phyloP scores from a whole-genome alignment of 2,888 invertebrate genomes.

The Gastrophysa polygoni region DNA sequence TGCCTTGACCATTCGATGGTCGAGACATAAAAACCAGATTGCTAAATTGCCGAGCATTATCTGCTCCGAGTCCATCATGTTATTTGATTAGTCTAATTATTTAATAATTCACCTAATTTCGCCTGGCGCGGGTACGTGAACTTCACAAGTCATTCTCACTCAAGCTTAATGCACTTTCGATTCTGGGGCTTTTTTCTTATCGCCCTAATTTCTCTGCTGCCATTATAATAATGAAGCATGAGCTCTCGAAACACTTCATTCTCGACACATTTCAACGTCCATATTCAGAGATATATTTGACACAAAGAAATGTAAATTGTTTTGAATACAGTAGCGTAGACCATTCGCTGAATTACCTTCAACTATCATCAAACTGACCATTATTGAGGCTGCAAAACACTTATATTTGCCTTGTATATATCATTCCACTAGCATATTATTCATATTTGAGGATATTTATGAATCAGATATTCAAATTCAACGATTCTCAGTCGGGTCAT shows the following conservation, averaged over 20 bases:
- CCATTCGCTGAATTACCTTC: too few relatives aligned
- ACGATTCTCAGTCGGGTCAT: too few relatives aligned
- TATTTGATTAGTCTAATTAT: slow-evolving; percentile 52
- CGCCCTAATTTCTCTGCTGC: not conserved
- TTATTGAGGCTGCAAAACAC: too few relatives aligned
- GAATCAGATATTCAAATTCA: too few relatives aligned
- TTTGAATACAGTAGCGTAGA: too few relatives aligned
- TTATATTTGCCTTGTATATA: too few relatives aligned
- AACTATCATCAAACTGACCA: too few relatives aligned
- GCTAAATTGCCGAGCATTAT: slow-evolving; percentile 52
- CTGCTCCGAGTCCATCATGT: slow-evolving; percentile 44
- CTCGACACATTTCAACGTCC: not conserved
- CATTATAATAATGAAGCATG: not conserved
- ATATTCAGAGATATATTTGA: not conserved
- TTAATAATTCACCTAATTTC: slow-evolving; percentile 47
- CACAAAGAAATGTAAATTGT: too few relatives aligned
- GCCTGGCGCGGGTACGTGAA: slow-evolving; percentile 3
- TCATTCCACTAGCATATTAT: too few relatives aligned
- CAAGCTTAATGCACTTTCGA: not conserved
- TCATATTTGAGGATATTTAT: too few relatives aligned
- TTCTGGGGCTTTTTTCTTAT: not conserved
- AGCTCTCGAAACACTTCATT: not conserved
- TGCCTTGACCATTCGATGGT: slow-evolving; percentile 27
- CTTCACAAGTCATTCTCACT: slow-evolving; percentile 12
- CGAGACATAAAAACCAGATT: slow-evolving; percentile 50